Conservation (phyloP, 2,888 invertebrate species). For the Drosophila ezoana region DNA sequence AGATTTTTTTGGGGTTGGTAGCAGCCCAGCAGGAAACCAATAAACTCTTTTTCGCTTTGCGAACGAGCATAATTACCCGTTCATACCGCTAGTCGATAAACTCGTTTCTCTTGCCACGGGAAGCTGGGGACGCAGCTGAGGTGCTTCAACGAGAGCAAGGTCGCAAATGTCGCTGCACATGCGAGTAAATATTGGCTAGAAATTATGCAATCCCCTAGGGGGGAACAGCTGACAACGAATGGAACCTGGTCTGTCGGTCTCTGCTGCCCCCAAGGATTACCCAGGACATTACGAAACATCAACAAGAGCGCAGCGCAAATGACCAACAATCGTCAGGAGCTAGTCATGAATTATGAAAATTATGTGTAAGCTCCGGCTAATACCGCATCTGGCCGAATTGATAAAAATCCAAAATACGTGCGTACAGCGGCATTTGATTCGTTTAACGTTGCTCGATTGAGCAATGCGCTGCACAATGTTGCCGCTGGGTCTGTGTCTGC, state of each 20-base stretch:
- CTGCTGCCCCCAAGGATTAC: constrained; percentile 8
- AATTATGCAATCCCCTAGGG: constrained; percentile 61
- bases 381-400: constrained; percentile 26
- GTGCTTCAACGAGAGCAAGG: constrained; percentile 72
- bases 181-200: constrained; percentile 38
- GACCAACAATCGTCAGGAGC: constrained; percentile 36
- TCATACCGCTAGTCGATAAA: constrained; percentile 44
- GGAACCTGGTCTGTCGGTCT: background rate
- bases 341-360: constrained; percentile 51
- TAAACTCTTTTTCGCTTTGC: no score
- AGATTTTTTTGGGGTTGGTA: no score
- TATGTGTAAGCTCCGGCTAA: constrained; percentile 19
- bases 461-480: constrained; percentile 31
- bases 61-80: constrained; percentile 39
- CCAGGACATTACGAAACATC: constrained; percentile 54
- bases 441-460: constrained; percentile 46
- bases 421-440: constrained; percentile 61
- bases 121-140: constrained; percentile 16
- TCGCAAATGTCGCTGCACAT: constrained; percentile 51
- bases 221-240: constrained; percentile 10
- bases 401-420: constrained; percentile 77
- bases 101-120: constrained; percentile 26
- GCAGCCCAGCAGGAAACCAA: no score
- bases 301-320: constrained; percentile 28
- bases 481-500: constrained; percentile 2